phyloP scores from a whole-genome alignment of 2,113 vertebrate species.

The Saguinus imperator region DNA sequence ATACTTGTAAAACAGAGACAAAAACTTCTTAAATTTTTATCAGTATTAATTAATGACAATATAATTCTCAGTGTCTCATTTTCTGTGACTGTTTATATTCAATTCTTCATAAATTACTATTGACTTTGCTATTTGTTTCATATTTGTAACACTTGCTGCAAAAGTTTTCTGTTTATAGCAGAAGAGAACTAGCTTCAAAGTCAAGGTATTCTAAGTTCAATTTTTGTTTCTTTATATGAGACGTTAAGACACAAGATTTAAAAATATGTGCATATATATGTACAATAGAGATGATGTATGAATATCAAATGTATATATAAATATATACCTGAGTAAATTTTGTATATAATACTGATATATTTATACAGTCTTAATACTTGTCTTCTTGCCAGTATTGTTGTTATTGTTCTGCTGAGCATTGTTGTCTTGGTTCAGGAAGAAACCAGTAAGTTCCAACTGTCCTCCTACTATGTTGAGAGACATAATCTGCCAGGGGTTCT shows the following conservation, averaged over 20 bases:
- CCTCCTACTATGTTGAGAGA: background rate
- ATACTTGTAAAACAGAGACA: background rate
- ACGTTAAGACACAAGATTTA: background rate
- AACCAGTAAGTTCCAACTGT: background rate
- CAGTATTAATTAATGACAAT: background rate
- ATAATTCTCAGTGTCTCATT: background rate
- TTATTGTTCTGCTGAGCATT: background rate
- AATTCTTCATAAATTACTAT: no score
- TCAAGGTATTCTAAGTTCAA: background rate
- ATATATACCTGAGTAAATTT: background rate
- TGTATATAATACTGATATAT: background rate
- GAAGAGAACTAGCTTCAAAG: background rate
- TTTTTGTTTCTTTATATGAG: background rate
- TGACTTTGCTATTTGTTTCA: background rate
- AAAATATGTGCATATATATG: background rate
- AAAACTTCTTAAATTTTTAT: background rate
- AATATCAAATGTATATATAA: no score
- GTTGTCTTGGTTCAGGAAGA: background rate
- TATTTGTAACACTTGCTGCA: background rate
- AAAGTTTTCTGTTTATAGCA: background rate
- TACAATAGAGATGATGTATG: no score
- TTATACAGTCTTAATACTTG: background rate
- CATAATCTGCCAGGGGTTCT: rapidly evolving
- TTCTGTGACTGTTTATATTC: background rate
- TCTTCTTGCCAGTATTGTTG: background rate